phyloP scores from a whole-genome alignment of 2,888 invertebrate genomes.

The Leptothorax acervorum region DNA sequence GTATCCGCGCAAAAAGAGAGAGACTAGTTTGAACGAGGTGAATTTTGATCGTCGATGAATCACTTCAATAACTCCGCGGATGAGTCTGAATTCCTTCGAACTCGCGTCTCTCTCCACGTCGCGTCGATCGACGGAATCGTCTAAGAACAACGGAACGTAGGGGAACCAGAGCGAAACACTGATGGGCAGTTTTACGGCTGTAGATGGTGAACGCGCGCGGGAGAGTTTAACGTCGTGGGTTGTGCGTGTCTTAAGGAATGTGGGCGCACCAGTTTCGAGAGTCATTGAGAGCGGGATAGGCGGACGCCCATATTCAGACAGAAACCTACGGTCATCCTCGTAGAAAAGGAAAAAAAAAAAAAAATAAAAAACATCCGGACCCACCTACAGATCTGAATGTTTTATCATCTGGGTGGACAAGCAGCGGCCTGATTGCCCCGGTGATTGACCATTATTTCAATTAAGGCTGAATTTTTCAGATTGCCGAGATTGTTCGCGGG shows the following conservation, averaged over 20 bases:
- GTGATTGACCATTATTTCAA: conserved; percentile 42
- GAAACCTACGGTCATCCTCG: conserved; percentile 63
- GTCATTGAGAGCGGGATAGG: conserved; percentile 74
- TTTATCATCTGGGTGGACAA: conserved; percentile 39
- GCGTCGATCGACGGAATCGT: conserved; percentile 1
- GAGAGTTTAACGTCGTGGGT: conserved; percentile 67
- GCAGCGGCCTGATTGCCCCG: conserved; percentile 24
- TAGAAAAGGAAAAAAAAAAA: neutral
- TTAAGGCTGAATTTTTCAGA: conserved; percentile 41
- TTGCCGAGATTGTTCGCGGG: neutral
- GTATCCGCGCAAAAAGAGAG: neutral
- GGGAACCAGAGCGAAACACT: conserved; percentile 48
- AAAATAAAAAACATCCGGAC: neutral
- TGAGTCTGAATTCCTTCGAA: neutral
- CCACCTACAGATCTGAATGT: conserved; percentile 41
- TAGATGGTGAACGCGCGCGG: conserved; percentile 55
- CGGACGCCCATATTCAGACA: conserved; percentile 69
- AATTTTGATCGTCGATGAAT: neutral
- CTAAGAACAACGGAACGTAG: conserved; percentile 8
- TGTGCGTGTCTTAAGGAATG: conserved; percentile 73
- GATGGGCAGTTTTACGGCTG: conserved; percentile 61
- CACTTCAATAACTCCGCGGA: neutral
- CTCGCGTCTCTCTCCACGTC: neutral
- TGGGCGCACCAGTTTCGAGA: conserved; percentile 81
- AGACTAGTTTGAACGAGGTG: neutral